A percentile compares a stretch with the other conserved stretches of the same genome.
Conservation (phyloP, 2,888 invertebrate species). For the Siphlonurus alternatus region DNA sequence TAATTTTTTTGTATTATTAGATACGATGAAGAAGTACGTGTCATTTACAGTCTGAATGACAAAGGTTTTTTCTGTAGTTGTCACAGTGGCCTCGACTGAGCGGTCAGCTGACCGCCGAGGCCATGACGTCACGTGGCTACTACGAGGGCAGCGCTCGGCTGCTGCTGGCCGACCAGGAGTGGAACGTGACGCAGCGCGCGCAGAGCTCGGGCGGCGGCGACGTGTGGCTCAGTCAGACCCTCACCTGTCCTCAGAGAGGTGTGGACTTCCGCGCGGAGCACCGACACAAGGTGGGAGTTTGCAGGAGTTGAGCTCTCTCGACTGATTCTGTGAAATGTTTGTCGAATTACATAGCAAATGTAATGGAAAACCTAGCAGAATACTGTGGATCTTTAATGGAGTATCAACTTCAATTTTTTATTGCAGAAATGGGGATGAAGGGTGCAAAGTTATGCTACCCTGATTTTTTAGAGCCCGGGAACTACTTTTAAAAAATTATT, state of each 20-base stretch:
- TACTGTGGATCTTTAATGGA: no score
- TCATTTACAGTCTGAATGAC: neutral
- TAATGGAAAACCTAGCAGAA: no score
- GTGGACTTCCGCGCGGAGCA: neutral
- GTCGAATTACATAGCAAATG: no score
- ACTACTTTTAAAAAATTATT: no score
- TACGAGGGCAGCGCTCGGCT: neutral
- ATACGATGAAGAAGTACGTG: no score
- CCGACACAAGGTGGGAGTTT: neutral
- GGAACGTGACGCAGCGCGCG: conserved; percentile 1
- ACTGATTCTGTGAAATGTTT: no score
- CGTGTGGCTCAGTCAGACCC: neutral
- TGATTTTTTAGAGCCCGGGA: no score
- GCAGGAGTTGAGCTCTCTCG: no score
- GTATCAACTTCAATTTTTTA: no score
- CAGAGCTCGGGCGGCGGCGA: neutral
- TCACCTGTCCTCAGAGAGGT: neutral
- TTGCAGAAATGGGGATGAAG: no score
- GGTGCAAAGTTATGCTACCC: no score
- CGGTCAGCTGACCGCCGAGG: neutral
- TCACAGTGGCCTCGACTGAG: neutral
- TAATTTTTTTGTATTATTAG: no score
- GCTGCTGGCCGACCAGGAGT: neutral
- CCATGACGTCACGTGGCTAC: neutral
- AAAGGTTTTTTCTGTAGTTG: neutral